A percentile compares a stretch with the other conserved stretches of the same genome.
These are phyloP conservation scores for Penaeus chinensis DNA, from an alignment of 1,140 invertebrate genomes.

Conservation along the genomic window DNA sequence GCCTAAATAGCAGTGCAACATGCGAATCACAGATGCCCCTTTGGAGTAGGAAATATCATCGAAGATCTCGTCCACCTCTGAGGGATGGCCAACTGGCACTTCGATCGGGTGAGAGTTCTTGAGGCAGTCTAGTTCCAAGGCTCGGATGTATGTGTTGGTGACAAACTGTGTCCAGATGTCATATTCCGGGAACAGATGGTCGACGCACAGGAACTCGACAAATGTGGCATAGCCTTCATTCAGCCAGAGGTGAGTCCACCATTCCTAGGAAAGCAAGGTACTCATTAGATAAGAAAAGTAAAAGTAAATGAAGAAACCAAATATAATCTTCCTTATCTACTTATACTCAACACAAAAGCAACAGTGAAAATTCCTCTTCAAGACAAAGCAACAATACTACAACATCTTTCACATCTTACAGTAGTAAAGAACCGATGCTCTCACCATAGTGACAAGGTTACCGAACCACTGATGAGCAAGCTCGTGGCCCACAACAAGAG, in stretches of 20 bases:
- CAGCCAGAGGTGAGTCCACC: conserved; percentile 80
- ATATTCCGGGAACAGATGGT: conserved; percentile 87
- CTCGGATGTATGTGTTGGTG: conserved; percentile 75
- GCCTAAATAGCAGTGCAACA: conserved; percentile 96
- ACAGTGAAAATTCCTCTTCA: no score
- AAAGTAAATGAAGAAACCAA: no score
- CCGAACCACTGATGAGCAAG: conserved; percentile 78
- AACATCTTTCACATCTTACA: not conserved
- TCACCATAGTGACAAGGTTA: conserved; percentile 73
- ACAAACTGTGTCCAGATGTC: conserved; percentile 95
- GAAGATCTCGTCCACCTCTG: conserved; percentile 95
- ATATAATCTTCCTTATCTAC: no score
- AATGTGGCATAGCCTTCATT: conserved; percentile 95
- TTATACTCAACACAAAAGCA: no score
- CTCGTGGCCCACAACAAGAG: conserved; percentile 88
- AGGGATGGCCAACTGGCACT: conserved; percentile 87
- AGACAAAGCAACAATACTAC: no score
- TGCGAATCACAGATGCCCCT: conserved; percentile 93
- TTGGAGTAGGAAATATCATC: conserved; percentile 96
- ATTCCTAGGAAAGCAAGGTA: conserved; percentile 67
- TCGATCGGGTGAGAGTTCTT: conserved; percentile 93
- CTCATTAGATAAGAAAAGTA: no score
- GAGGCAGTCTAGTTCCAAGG: conserved; percentile 88
- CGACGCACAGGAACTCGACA: conserved; percentile 78
- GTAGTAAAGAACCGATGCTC: not conserved